Conservation (phyloP, 30 jellyfish, hydroid and myxozoan species). For the Catostylus mosaicus region DNA sequence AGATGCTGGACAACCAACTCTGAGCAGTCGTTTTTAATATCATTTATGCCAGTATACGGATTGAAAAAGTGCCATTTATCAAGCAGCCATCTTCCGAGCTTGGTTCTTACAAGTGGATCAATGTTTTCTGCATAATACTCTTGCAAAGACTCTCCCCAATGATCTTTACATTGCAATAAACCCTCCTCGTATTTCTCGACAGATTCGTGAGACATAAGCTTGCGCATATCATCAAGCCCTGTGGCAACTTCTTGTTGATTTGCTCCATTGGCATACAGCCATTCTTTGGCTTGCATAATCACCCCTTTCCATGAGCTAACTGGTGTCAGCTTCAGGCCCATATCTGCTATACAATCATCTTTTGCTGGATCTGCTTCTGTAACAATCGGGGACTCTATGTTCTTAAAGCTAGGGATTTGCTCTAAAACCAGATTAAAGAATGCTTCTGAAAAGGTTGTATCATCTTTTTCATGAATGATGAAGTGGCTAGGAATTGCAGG, state of each 20-base stretch:
- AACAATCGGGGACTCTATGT: constrained; percentile 60
- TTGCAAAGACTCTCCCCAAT: constrained; percentile 80
- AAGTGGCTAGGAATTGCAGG: constrained; percentile 89
- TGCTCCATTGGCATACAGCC: constrained; percentile 90
- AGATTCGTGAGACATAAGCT: constrained; percentile 71
- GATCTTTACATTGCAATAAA: constrained; percentile 66
- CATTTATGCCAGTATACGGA: constrained; percentile 89
- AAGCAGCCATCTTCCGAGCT: constrained; percentile 84
- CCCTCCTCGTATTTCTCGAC: constrained; percentile 78
- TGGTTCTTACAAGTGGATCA: constrained; percentile 61
- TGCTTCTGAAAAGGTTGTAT: constrained; percentile 59
- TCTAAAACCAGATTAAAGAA: constrained; percentile 55
- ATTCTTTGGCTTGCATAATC: constrained; percentile 66
- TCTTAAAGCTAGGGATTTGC: constrained; percentile 73
- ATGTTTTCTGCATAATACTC: constrained; percentile 76
- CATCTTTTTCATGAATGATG: constrained; percentile 80
- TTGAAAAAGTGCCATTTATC: constrained; percentile 75
- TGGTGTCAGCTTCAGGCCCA: constrained; percentile 73
- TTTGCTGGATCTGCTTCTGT: constrained; percentile 73
- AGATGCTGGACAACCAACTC: constrained; percentile 79
- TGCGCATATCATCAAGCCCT: constrained; percentile 85
- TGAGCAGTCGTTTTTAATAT: constrained; percentile 72
- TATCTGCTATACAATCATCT: constrained; percentile 58
- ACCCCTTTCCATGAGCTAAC: constrained; percentile 80
- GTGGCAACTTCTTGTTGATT: constrained; percentile 88